Evolutionary conservation across 2,888 invertebrate genomes (phyloP).

Genomic region (Patella ulyssiponensis): DNA sequence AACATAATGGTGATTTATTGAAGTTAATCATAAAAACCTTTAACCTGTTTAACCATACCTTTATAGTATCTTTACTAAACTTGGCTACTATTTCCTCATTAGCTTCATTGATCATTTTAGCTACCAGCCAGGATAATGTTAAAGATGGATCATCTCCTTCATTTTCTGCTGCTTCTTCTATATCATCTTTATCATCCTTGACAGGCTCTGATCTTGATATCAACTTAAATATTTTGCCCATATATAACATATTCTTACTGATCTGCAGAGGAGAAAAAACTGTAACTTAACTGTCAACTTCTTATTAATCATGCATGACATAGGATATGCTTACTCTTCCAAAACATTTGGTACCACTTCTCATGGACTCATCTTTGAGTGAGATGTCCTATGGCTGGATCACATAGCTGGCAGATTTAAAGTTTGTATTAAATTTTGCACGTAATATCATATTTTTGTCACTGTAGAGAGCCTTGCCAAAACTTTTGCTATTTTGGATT

Average conservation of each 20-base stretch:
- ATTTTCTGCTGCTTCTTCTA: constrained; percentile 18
- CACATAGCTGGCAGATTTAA: too few relatives aligned
- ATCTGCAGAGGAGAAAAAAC: constrained; percentile 72
- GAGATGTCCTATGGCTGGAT: too few relatives aligned
- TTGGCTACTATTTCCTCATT: constrained; percentile 85
- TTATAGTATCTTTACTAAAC: constrained; percentile 77
- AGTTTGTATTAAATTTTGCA: too few relatives aligned
- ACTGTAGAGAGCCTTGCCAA: too few relatives aligned
- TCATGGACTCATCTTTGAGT: too few relatives aligned
- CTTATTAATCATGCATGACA: too few relatives aligned
- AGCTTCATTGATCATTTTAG: constrained; percentile 82
- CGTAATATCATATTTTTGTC: too few relatives aligned
- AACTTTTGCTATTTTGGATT: too few relatives aligned
- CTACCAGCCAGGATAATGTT: constrained; percentile 73
- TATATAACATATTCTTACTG: constrained; percentile 80
- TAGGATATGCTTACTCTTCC: too few relatives aligned
- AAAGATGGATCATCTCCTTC: constrained; percentile 37
- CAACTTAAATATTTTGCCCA: constrained; percentile 77
- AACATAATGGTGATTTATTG: too few relatives aligned
- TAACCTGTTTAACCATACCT: constrained; percentile 76
- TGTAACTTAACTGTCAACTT: neutral
- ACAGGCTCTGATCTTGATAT: neutral
- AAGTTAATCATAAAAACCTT: too few relatives aligned
- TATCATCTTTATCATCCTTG: neutral
- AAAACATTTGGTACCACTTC: too few relatives aligned